A percentile compares a stretch with the other conserved stretches of the same genome.
phyloP scores from a whole-genome alignment of 1,140 invertebrate species.

The Drosophila pandora region DNA sequence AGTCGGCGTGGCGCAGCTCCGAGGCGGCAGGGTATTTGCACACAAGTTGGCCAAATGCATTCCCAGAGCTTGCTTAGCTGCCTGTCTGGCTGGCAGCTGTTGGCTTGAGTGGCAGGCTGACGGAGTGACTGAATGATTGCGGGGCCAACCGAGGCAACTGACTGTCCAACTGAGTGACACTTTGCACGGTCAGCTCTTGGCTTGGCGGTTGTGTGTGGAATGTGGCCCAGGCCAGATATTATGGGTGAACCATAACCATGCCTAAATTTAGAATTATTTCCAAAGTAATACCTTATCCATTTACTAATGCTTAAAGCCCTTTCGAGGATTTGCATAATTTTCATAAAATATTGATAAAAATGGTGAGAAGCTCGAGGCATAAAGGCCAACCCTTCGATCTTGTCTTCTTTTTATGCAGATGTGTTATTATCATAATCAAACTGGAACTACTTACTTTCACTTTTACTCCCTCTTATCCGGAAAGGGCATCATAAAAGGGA shows the following conservation, averaged over 20 bases:
- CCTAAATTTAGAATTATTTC: too few relatives aligned
- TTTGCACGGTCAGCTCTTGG: slow-evolving; percentile 1
- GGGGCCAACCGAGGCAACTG: slow-evolving; percentile 24
- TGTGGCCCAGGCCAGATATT: background rate
- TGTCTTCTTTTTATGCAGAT: slow-evolving; percentile 18
- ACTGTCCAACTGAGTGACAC: slow-evolving; percentile 45
- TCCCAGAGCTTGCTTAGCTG: slow-evolving; percentile 24
- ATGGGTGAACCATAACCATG: too few relatives aligned
- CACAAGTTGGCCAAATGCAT: slow-evolving; percentile 37
- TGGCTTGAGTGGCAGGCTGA: slow-evolving; percentile 52
- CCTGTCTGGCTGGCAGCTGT: slow-evolving; percentile 9
- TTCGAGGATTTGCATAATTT: slow-evolving; percentile 71
- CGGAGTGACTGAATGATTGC: slow-evolving; percentile 50
- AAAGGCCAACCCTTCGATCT: slow-evolving; percentile 33
- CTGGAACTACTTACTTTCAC: slow-evolving; percentile 43
- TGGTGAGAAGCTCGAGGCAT: slow-evolving; percentile 12
- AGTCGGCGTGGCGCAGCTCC: slow-evolving; percentile 2
- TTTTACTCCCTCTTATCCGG: slow-evolving; percentile 19
- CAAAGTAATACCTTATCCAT: too few relatives aligned
- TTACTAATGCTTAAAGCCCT: slow-evolving; percentile 8
- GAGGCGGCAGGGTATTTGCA: slow-evolving; percentile 12
- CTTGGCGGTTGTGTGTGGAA: background rate
- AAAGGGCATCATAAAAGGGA: slow-evolving; percentile 23
- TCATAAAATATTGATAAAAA: slow-evolving; percentile 50
- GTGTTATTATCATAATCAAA: slow-evolving; percentile 75